Conservation (phyloP, 2,888 invertebrate species). For the Antitype chi region DNA sequence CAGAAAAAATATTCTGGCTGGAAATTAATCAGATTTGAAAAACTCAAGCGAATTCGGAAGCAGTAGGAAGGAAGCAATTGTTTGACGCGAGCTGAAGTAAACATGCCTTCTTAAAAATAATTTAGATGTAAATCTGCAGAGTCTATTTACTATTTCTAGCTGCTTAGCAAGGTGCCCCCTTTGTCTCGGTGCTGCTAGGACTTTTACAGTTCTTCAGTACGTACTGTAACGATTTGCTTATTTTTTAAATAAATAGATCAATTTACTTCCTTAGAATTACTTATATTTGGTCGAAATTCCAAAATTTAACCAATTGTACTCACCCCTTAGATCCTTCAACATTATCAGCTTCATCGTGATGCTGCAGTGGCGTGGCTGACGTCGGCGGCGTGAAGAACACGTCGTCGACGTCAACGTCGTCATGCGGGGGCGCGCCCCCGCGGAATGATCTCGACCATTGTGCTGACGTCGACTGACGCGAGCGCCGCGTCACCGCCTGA, state of each 20-base stretch:
- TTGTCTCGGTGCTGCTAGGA: background rate
- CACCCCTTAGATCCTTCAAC: conserved; percentile 84
- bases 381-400: conserved; percentile 84
- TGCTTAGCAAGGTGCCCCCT: background rate
- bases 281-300: background rate
- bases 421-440: conserved; percentile 85
- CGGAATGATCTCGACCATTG: conserved; percentile 94
- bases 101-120: background rate
- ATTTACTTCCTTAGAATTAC: background rate
- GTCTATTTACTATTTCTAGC: background rate
- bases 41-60: background rate
- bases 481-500: conserved; percentile 91
- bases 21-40: background rate
- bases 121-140: background rate
- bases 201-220: background rate
- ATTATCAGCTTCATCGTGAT: conserved; percentile 86
- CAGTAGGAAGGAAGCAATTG: background rate
- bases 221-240: background rate
- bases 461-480: conserved; percentile 89
- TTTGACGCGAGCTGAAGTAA: background rate
- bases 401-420: conserved; percentile 85
- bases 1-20: background rate
- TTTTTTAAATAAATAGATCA: background rate
- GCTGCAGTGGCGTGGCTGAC: conserved; percentile 85
- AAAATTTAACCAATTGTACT: conserved; percentile 69